Conservation (phyloP, 2,113 vertebrate genomes). For the Pomatorhinus ruficollis region DNA sequence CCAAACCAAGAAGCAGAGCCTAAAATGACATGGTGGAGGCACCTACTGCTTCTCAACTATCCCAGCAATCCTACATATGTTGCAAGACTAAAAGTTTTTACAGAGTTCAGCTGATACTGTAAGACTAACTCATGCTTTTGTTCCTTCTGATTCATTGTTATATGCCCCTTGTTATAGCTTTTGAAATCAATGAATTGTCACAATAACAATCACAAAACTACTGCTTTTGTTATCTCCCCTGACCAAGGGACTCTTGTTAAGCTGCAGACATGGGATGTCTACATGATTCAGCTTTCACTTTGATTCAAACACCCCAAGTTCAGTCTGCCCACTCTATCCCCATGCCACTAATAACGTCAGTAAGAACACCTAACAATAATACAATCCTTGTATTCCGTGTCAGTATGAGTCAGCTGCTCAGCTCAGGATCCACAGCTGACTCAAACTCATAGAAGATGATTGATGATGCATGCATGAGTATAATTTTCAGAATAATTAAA, state of each 20-base stretch:
- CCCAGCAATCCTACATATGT: neutral
- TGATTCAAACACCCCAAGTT: neutral
- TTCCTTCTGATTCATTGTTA: neutral
- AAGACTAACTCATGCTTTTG: neutral
- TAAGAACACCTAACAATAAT: neutral
- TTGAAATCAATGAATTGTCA: neutral
- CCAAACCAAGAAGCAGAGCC: neutral
- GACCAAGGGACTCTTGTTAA: neutral
- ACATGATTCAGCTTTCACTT: neutral
- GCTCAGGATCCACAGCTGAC: neutral
- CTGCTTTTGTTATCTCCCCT: neutral
- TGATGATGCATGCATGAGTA: neutral
- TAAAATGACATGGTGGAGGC: neutral
- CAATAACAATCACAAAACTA: neutral
- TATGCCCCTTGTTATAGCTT: rapidly evolving
- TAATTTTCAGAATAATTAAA: neutral
- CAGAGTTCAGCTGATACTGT: neutral
- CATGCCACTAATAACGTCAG: neutral
- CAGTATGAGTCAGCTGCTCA: neutral
- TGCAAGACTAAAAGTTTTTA: neutral
- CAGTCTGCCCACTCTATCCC: neutral
- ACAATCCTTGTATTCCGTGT: neutral
- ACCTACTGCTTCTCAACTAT: neutral
- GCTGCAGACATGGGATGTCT: neutral
- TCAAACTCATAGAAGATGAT: neutral